A percentile compares a stretch with the other conserved stretches of the same genome.
Evolutionary conservation across 2,113 vertebrate species (phyloP).

Genomic region (Corythoichthys intestinalis): DNA sequence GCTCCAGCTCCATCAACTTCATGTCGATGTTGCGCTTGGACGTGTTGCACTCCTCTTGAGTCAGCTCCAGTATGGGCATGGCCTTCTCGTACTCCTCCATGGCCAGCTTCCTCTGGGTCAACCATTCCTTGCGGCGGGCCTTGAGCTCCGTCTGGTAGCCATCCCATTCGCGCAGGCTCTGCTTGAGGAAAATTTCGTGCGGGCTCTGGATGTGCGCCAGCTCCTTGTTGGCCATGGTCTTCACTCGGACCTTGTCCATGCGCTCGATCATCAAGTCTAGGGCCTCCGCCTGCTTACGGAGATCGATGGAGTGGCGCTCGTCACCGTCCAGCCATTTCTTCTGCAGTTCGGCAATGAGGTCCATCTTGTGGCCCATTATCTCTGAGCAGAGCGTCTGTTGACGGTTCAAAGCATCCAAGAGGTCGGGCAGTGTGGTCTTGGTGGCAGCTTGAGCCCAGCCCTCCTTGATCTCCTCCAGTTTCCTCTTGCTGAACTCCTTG

Average conservation of each 20-base stretch:
- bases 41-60: neutral
- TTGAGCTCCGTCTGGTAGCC: conserved; percentile 3
- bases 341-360: conserved; percentile 4
- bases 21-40: conserved; percentile 6
- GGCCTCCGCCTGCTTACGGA: neutral
- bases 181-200: neutral
- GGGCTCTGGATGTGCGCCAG: conserved; percentile 2
- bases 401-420: neutral
- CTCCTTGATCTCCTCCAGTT: neutral
- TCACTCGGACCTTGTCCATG: conserved; percentile 1
- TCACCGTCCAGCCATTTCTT: neutral
- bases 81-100: conserved; percentile 8
- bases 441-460: neutral
- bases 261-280: conserved; percentile 5
- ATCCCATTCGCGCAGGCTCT: conserved; percentile 5
- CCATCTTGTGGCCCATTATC: neutral
- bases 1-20: conserved; percentile 8
- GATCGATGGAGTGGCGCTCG: conserved; percentile 10
- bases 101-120: conserved; percentile 6
- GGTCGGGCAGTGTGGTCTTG: neutral
- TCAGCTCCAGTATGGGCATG: conserved; percentile 4
- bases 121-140: neutral
- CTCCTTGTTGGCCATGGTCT: conserved; percentile 8
- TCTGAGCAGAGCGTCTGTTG: neutral
- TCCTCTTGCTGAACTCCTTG: neutral